These are phyloP conservation scores for Vesta saturnalis DNA, from an alignment of 2,888 invertebrate genomes.

Conservation along the genomic window DNA sequence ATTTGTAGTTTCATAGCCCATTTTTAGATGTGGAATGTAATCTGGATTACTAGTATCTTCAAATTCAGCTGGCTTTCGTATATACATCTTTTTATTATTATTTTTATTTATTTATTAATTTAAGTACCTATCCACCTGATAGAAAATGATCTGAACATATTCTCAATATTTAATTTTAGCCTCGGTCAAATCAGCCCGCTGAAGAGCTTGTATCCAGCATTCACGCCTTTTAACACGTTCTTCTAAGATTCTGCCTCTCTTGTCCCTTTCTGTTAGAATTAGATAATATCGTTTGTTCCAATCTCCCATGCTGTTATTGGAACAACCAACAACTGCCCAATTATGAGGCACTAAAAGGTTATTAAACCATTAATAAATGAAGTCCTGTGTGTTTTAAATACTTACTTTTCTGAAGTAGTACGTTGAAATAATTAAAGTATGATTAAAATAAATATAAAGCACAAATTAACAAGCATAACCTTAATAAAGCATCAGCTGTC, in stretches of 20 bases:
- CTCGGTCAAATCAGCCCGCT: slow-evolving; percentile 6
- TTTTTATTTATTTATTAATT: background rate
- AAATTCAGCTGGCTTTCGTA: slow-evolving; percentile 1
- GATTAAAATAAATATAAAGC: too few relatives aligned
- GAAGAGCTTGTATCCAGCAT: background rate
- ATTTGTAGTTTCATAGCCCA: background rate
- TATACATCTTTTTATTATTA: slow-evolving; percentile 2
- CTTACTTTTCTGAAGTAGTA: too few relatives aligned
- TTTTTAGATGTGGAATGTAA: background rate
- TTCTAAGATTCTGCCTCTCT: background rate
- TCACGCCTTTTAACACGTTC: too few relatives aligned
- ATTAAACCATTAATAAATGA: too few relatives aligned
- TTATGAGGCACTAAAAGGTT: slow-evolving; percentile 12
- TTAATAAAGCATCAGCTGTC: too few relatives aligned
- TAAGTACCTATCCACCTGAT: background rate
- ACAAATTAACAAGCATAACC: too few relatives aligned
- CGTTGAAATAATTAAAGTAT: too few relatives aligned
- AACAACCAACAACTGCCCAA: slow-evolving; percentile 12
- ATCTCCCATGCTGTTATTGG: slow-evolving; percentile 4
- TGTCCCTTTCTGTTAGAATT: background rate
- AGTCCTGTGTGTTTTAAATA: too few relatives aligned
- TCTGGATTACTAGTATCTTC: background rate
- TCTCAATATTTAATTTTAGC: slow-evolving; percentile 9
- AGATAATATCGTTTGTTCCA: background rate
- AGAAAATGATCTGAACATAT: slow-evolving; percentile 14